A percentile compares a stretch with the other conserved stretches of the same genome.
Evolutionary conservation across 1,140 invertebrate species (phyloP).

Genomic region (Drosophila hydei): DNA sequence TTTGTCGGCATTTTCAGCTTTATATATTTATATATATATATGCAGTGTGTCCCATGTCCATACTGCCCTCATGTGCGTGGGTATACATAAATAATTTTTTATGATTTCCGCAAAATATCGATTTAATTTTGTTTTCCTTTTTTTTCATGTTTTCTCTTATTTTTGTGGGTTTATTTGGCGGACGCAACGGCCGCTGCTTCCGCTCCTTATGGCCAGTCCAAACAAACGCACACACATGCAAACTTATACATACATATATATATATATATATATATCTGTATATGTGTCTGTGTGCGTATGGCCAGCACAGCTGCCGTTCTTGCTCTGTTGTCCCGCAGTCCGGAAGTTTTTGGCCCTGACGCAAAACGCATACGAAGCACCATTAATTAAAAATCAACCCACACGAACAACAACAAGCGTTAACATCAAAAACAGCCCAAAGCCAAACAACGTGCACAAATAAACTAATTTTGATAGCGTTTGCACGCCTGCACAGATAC

Average conservation of each 20-base stretch:
- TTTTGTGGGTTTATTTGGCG: constrained; percentile 40
- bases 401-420: constrained; percentile 51
- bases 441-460: constrained; percentile 27
- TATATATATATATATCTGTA: background rate
- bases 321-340: constrained; percentile 27
- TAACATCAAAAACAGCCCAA: constrained; percentile 55
- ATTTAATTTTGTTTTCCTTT: constrained; percentile 57
- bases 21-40: constrained; percentile 1
- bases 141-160: constrained; percentile 15
- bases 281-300: constrained; percentile 14
- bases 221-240: constrained; percentile 16
- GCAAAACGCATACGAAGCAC: constrained; percentile 70
- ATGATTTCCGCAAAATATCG: constrained; percentile 70
- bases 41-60: constrained; percentile 6
- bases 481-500: background rate
- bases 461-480: constrained; percentile 5
- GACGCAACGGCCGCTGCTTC: constrained; percentile 27
- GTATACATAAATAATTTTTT: constrained; percentile 74
- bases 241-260: background rate
- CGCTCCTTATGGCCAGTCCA: constrained; percentile 43
- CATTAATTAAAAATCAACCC: constrained; percentile 74
- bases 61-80: constrained; percentile 40
- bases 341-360: constrained; percentile 50
- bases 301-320: constrained; percentile 22
- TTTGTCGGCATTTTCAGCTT: no score